These are phyloP conservation scores for Piaya cayana DNA, from an alignment of 2,113 vertebrate genomes.

Conservation along the genomic window DNA sequence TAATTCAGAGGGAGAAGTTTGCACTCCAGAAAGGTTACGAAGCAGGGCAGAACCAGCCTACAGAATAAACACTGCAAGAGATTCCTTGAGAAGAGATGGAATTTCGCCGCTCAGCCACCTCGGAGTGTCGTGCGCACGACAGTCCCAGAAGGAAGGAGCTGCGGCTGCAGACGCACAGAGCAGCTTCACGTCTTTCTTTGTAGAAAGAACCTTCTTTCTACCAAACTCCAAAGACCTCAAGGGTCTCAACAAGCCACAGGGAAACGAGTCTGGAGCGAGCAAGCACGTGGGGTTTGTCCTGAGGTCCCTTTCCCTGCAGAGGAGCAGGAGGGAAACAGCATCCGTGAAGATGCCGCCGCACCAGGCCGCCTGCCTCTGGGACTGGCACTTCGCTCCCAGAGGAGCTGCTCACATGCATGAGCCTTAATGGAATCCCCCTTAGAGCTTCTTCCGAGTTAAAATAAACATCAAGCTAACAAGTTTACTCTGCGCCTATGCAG, in stretches of 20 bases:
- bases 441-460: constrained; percentile 62
- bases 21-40: background rate
- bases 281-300: background rate
- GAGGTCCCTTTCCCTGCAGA: background rate
- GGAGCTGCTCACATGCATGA: background rate
- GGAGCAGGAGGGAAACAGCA: background rate
- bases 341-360: background rate
- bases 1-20: background rate
- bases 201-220: background rate
- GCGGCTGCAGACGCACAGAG: rapidly evolving
- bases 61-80: constrained; percentile 33
- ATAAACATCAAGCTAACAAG: constrained; percentile 59
- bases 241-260: background rate
- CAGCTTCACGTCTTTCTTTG: background rate
- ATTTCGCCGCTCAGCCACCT: constrained; percentile 17
- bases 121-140: background rate
- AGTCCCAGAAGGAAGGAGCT: background rate
- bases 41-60: background rate
- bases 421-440: constrained; percentile 26
- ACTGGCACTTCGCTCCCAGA: background rate
- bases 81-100: constrained; percentile 19
- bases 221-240: rapidly evolving
- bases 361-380: background rate
- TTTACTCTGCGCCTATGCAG: constrained; percentile 50
- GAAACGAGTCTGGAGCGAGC: rapidly evolving